Evolutionary conservation across 1,140 invertebrate species (phyloP).

Genomic region (Drosophila baimaii): DNA sequence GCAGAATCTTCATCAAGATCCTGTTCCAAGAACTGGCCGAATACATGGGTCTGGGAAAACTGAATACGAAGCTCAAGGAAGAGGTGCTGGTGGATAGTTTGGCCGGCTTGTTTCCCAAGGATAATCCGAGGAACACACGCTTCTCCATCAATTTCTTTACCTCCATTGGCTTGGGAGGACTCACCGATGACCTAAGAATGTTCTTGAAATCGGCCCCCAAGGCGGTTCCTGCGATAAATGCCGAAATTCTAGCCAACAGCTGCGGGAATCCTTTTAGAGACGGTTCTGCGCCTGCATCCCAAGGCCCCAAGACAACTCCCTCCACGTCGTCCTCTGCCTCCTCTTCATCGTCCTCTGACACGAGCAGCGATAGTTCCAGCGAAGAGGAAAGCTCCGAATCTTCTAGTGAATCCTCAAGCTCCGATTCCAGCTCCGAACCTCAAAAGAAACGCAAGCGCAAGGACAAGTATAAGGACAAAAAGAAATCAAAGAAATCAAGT

Average conservation of each 20-base stretch:
- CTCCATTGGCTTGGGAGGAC: constrained; percentile 97
- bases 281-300: constrained; percentile 24
- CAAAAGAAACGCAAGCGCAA: constrained; percentile 53
- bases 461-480: constrained; percentile 54
- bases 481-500: constrained; percentile 50
- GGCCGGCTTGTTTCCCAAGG: constrained; percentile 96
- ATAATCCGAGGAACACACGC: constrained; percentile 97
- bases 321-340: constrained; percentile 41
- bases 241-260: constrained; percentile 58
- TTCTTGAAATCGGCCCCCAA: constrained; percentile 94
- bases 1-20: constrained; percentile 99
- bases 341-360: constrained; percentile 26
- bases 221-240: constrained; percentile 77
- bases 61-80: constrained; percentile 96
- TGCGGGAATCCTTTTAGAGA: constrained; percentile 60
- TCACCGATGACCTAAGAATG: constrained; percentile 96
- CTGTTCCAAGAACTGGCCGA: constrained; percentile 98
- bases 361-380: constrained; percentile 36
- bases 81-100: constrained; percentile 93
- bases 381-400: constrained; percentile 30
- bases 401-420: constrained; percentile 54
- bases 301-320: neutral
- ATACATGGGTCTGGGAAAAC: constrained; percentile 96
- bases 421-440: constrained; percentile 42
- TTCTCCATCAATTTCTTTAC: constrained; percentile 99